Base-by-base conservation (phyloP, 2,113 vertebrate species). In the Dipodomys merriami region DNA sequence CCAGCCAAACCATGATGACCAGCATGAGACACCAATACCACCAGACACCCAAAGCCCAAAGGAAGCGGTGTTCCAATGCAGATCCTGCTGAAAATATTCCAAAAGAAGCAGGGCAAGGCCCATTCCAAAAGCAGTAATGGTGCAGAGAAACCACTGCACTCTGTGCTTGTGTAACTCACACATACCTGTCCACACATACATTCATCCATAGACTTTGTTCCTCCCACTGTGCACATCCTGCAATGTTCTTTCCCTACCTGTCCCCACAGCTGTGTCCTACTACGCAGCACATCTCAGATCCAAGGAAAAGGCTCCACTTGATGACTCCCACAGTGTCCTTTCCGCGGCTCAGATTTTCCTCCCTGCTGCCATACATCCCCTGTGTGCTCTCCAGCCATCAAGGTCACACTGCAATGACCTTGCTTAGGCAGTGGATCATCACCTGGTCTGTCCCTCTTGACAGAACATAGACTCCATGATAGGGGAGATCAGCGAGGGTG, bases 31-130 rank as follows among this genome's bases (percentile, higher is more conserved):
- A 35, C 6, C 15, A 73, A 57, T 16, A 35, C 4, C 0, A 25
- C 20, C 23, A 11, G 0, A 10, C 2, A 0, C 12, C 0, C 9
- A 16, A 23, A 30, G 2, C 30, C 33, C 20, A 4, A 1, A 33
- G 60, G 2, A 39, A 27, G 20, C 2, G 4, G 30, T 19, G 20
- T 22, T 11, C 9, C 39, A 23, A 4, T 39, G 44, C 39, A 60
- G 30, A 62, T 29, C 12, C 25, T 22, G 64, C 5, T 2, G 77
- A n/a, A 76, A 67, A 65, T 29, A 29, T 3, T 1, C 25, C 67
- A n/a, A n/a, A 60, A 16, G 20, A 8, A 35, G 6, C 29, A 72
- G 53, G 8, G 15, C 9, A 11, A 67, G 74, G 1, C 15, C 10
- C 16, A 15, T 67, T 65, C 20, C 30, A 1, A 67, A 12, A 72